A percentile compares a stretch with the other conserved stretches of the same genome.
Evolutionary conservation across 2,888 invertebrate genomes (phyloP).

Genomic region (Uropetala carovei): DNA sequence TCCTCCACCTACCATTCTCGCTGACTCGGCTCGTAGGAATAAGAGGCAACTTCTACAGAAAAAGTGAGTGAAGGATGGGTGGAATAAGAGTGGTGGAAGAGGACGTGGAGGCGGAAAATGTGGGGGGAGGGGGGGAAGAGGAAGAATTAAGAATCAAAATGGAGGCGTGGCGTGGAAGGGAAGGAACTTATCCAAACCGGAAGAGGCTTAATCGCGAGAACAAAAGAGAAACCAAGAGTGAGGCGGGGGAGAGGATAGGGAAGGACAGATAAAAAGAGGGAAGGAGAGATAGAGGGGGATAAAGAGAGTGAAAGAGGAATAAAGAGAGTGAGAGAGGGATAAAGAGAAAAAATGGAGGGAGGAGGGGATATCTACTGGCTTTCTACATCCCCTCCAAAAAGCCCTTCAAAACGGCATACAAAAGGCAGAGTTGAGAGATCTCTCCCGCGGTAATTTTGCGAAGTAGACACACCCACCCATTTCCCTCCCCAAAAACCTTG

Average conservation of each 20-base stretch:
- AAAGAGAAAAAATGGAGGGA: background rate
- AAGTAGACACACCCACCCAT: slow-evolving; percentile 41
- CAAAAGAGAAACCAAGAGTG: slow-evolving; percentile 4
- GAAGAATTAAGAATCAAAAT: background rate
- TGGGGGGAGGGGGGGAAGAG: background rate
- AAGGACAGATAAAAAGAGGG: background rate
- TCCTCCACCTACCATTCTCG: background rate
- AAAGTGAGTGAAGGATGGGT: background rate
- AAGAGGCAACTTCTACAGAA: background rate
- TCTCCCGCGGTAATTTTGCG: slow-evolving; percentile 53
- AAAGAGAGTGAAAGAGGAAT: background rate
- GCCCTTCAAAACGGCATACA: slow-evolving; percentile 54
- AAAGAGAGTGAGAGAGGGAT: background rate
- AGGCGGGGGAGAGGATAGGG: background rate
- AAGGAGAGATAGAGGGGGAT: too few species aligned
- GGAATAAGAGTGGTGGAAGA: background rate
- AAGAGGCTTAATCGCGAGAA: slow-evolving; percentile 42
- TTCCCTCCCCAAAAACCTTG: slow-evolving; percentile 6
- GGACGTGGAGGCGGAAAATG: background rate
- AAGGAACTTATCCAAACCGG: slow-evolving; percentile 45
- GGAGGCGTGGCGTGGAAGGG: background rate
- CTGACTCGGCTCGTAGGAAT: slow-evolving; percentile 23
- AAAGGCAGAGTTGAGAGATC: slow-evolving; percentile 60
- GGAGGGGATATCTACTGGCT: background rate
- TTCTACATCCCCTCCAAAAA: slow-evolving; percentile 15